Base-by-base conservation (phyloP, 2,797 vertebrate species). In the Phyllotis vaccarum region DNA sequence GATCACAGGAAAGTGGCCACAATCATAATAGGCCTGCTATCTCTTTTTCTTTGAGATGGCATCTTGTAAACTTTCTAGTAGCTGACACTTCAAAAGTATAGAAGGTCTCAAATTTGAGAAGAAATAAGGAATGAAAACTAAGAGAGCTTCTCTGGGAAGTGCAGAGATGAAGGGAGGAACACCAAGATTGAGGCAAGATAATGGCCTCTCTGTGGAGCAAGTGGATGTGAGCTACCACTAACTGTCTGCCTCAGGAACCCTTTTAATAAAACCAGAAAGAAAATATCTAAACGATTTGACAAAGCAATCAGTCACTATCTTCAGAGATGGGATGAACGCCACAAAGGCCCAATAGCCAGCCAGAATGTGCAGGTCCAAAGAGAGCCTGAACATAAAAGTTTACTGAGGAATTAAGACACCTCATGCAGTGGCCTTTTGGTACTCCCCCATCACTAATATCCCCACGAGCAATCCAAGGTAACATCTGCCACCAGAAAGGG, bases 401-500 rank as follows among this genome's bases (percentile, higher is more conserved):
- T 72, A 72, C 46, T 6, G 94, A 37, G 21, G 24, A 92, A 93
- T 95, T 74, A 93, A 37, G 75, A 60, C 24, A 54, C 72, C 88
- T 92, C 64, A 29, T 2, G 34, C 10, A 92, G 37, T 58, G 72
- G 31, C 43, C 90, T 29, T 62, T 54, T 87, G 49, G 82, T 80
- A 93, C 0, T 37, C 83, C 75, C 82, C 93, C 93, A 96, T 97
- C 95, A 79, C 82, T 94, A 92, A 74, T 91, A 91, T 21, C 40
- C 86, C 79, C 89, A 88, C 58, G 92, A 96, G 96, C 56, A 97
- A 75, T 3, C 31, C 54, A 93, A 96, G 91, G 93, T 1, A 96
- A 91, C 58, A 91, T 90, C 60, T 95, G 56, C 64, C 60, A 96
- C 89, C 16, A 58, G 91, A 93, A 98, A 94, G 95, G 86, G 74